These are phyloP conservation scores for Recurvirostra avosetta DNA, from an alignment of 2,113 vertebrate genomes.

Conservation along the genomic window DNA sequence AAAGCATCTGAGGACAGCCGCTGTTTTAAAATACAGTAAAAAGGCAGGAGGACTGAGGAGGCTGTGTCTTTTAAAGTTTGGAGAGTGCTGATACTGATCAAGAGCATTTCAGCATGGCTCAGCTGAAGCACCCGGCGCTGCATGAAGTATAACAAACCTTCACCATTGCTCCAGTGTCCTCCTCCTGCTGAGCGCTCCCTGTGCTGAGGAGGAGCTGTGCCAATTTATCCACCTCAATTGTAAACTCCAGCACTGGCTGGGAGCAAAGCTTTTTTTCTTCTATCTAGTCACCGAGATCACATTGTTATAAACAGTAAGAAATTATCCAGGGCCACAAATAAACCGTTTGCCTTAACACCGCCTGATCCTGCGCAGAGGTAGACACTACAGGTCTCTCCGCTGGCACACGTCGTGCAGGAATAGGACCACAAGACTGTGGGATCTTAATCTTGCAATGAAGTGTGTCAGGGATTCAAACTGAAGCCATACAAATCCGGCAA, in stretches of 20 bases:
- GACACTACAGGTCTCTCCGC: accelerated
- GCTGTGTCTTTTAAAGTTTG: neutral
- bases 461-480: neutral
- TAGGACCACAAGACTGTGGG: neutral
- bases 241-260: neutral
- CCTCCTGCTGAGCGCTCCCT: neutral
- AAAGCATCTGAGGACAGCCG: neutral
- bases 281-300: neutral
- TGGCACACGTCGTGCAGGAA: neutral
- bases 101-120: neutral
- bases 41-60: neutral
- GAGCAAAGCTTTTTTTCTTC: neutral
- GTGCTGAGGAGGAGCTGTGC: neutral
- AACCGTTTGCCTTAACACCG: neutral
- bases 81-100: neutral
- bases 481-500: neutral
- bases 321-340: neutral
- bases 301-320: neutral
- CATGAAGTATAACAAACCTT: neutral
- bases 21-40: neutral
- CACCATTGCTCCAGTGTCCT: neutral
- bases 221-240: neutral
- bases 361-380: neutral
- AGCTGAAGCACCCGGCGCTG: neutral
- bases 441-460: neutral